A percentile compares a stretch with the other conserved stretches of the same genome.
phyloP scores from a whole-genome alignment of 2,113 vertebrate species.

The Pedionomus torquatus region DNA sequence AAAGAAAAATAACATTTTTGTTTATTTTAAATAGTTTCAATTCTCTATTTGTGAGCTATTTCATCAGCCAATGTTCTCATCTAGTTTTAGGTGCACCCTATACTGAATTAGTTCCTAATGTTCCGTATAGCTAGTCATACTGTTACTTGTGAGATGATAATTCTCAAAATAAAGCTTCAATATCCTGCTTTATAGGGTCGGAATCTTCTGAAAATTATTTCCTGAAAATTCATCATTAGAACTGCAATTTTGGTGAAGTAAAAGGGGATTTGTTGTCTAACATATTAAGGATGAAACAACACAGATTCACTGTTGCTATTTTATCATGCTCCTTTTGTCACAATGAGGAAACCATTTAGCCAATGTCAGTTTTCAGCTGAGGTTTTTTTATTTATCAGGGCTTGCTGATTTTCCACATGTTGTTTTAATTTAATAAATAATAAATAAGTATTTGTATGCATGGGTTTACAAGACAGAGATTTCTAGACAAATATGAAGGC shows the following conservation, averaged over 20 bases:
- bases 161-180: background rate
- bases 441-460: background rate
- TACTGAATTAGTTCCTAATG: background rate
- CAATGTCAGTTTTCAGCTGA: background rate
- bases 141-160: background rate
- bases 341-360: background rate
- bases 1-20: background rate
- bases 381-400: background rate
- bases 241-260: background rate
- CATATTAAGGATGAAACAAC: background rate
- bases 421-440: background rate
- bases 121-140: background rate
- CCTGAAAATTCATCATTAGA: background rate
- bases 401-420: background rate
- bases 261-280: background rate
- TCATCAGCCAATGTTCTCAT: background rate
- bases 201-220: background rate
- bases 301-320: background rate
- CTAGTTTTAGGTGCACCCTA: background rate
- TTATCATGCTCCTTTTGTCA: background rate
- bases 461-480: background rate
- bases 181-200: background rate
- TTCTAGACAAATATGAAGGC: background rate
- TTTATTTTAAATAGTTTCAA: too few species aligned
- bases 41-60: background rate